Evolutionary conservation across 2,888 invertebrate species (phyloP), one percentile per base, ranked within the genome.

Genomic region (Apamea anceps): DNA sequence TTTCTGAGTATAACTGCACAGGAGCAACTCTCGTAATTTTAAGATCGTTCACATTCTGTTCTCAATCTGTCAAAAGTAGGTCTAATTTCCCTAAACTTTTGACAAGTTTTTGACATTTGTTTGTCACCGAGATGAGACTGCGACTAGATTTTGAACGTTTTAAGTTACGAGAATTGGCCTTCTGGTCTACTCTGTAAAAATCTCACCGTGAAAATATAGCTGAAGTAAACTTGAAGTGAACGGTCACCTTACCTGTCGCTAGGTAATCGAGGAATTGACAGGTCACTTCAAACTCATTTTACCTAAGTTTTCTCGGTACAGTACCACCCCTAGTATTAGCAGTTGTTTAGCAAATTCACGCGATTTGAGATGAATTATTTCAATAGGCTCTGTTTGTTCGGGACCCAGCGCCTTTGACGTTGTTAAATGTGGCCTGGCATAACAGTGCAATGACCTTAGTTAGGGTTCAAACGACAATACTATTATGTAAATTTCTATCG

Each of bases 301-400:
- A 51, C 21, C 13, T 4, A 2, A 7, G 7, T 48, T 32, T 4
- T n/a, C 57, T 4, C 7, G 57, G 10, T 57, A 15, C 51, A 13
- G 28, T 28, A 37, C n/a, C 77, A 77, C 5, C 80, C 85, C 80
- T 77, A 76, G 28, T 51, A 62, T 42, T 57, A 25, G 0, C 12
- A 71, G 32, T 70, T 73, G 51, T 80, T 75, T 73, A 81, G n/a
- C 51, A 67, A 80, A 77, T 82, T 68, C 72, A 28, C 71, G 75
- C 74, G 73, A 73, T 77, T 80, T 63, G n/a, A 75, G 62, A 67
- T 70, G 54, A 57, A 57, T 57, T 80, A 74, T 78, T 77, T 82
- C 78, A 68, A 79, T 72, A 82, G 79, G 73, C 72, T 73, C 76
- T 85, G 82, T 85, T 87, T 80, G 80, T 83, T 86, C 75, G 81